phyloP scores from a whole-genome alignment of 1,140 invertebrate species.

The Oreohelix idahoensis region DNA sequence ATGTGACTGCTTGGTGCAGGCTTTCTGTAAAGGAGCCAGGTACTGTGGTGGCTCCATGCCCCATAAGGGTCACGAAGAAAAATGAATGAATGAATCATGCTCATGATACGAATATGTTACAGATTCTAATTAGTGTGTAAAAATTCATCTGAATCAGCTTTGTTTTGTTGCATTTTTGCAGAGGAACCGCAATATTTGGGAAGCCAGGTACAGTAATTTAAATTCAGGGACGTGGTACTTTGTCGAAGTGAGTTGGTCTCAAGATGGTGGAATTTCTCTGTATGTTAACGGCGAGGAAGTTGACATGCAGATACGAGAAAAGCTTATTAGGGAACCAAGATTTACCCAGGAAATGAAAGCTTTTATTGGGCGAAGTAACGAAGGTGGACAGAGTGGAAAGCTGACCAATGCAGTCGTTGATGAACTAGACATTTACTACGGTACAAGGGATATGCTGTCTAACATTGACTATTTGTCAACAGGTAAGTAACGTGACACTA shows the following conservation, averaged over 20 bases:
- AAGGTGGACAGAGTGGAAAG: conserved; percentile 43
- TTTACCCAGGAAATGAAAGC: conserved; percentile 45
- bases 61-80: too few relatives aligned
- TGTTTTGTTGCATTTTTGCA: neutral
- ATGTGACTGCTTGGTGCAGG: too few relatives aligned
- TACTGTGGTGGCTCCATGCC: too few relatives aligned
- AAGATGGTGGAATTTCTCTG: conserved; percentile 56
- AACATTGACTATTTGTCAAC: conserved; percentile 61
- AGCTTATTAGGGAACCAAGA: conserved; percentile 17
- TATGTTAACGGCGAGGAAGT: conserved; percentile 58
- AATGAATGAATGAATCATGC: too few relatives aligned
- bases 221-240: conserved; percentile 65
- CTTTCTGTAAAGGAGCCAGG: too few relatives aligned
- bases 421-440: conserved; percentile 65
- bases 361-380: conserved; percentile 62
- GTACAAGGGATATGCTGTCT: conserved; percentile 58
- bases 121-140: too few relatives aligned
- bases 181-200: conserved; percentile 38
- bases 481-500: conserved; percentile 62
- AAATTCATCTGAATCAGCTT: too few relatives aligned
- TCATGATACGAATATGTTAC: too few relatives aligned
- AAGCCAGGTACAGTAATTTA: conserved; percentile 47
- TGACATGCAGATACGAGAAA: conserved; percentile 42
- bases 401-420: conserved; percentile 61
- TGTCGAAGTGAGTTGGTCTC: conserved; percentile 68